These are phyloP conservation scores for Podiceps cristatus DNA, from an alignment of 2,113 vertebrate genomes.

Conservation along the genomic window DNA sequence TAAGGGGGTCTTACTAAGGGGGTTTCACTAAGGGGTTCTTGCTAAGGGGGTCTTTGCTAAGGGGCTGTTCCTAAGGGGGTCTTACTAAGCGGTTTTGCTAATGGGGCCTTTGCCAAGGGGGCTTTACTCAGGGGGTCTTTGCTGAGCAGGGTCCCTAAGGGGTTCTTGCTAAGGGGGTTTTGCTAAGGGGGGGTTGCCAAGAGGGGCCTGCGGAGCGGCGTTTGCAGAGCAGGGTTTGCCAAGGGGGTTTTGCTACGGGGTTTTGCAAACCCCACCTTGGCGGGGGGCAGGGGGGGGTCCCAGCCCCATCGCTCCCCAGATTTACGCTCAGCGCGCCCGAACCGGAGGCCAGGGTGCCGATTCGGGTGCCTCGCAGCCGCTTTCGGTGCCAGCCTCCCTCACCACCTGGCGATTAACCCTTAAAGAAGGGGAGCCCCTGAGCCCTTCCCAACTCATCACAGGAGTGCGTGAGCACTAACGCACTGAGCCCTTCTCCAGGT, in stretches of 20 bases:
- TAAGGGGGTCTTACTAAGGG: neutral
- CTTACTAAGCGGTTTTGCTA: too few species aligned
- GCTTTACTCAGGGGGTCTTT: neutral
- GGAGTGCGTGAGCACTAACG: neutral
- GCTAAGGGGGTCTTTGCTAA: neutral
- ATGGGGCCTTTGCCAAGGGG: too few species aligned
- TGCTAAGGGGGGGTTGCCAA: neutral
- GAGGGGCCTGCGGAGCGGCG: neutral
- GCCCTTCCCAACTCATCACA: neutral
- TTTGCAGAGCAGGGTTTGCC: neutral
- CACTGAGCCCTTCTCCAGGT: neutral
- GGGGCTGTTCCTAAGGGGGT: neutral
- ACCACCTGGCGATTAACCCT: fast-evolving
- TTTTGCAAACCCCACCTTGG: neutral
- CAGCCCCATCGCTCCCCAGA: too few species aligned
- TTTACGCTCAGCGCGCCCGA: too few species aligned
- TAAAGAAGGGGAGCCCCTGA: neutral
- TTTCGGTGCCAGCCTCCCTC: neutral
- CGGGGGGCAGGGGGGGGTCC: too few species aligned
- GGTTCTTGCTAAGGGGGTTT: neutral
- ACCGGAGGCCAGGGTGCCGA: too few species aligned
- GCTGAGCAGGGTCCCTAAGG: neutral
- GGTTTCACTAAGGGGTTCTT: neutral
- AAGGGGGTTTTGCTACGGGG: too few species aligned
- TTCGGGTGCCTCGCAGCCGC: too few species aligned